Evolutionary conservation across 2,797 vertebrate species (phyloP).

Genomic region (Iguana delicatissima): DNA sequence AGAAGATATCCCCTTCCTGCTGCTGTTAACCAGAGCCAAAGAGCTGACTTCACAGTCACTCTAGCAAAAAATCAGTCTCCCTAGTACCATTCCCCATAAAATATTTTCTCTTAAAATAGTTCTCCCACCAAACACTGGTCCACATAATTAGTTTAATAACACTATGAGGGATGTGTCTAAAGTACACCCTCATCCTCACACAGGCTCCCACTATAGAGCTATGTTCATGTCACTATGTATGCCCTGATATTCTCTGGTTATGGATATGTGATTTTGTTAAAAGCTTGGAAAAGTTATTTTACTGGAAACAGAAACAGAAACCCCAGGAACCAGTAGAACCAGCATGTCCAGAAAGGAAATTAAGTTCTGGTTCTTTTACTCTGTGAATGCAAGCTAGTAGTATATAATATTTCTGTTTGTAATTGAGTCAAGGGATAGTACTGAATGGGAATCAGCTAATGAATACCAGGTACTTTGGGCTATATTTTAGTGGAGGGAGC

Average conservation of each 20-base stretch:
- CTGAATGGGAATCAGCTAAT: too few species aligned
- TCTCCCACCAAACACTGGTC: background rate
- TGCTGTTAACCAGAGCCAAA: conserved; percentile 27
- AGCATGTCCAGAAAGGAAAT: too few species aligned
- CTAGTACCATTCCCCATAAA: background rate
- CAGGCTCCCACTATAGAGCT: background rate
- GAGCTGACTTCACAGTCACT: conserved; percentile 9
- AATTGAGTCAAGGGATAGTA: background rate
- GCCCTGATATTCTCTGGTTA: background rate
- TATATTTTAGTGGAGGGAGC: too few species aligned
- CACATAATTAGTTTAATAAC: background rate
- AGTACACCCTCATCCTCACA: background rate
- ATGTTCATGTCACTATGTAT: background rate
- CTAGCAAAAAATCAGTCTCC: background rate
- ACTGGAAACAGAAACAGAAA: too few species aligned
- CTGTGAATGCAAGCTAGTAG: background rate
- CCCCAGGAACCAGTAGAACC: too few species aligned
- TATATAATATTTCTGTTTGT: background rate
- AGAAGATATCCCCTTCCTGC: conserved; percentile 42
- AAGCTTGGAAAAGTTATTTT: background rate
- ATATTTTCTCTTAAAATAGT: background rate
- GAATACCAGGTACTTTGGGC: too few species aligned
- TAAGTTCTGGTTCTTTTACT: background rate
- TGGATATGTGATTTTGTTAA: background rate
- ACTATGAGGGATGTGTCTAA: background rate